Evolutionary conservation across 2,113 vertebrate species (phyloP).

Genomic region (Oxygymnocypris stewartii): DNA sequence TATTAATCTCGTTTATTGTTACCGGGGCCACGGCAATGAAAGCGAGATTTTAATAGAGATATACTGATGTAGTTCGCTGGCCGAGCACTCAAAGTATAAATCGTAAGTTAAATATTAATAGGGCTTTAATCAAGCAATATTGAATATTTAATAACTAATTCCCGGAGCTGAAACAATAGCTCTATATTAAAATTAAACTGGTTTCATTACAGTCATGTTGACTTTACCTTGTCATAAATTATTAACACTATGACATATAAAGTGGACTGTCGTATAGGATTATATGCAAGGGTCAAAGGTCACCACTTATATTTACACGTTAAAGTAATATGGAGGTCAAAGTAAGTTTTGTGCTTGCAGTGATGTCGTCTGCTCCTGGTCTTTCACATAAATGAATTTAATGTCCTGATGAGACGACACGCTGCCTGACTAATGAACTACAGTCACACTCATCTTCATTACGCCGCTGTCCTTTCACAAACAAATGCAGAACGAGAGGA

Average conservation of each 20-base stretch:
- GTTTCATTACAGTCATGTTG: no score
- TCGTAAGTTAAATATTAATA: no score
- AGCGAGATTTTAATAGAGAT: no score
- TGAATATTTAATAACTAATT: no score
- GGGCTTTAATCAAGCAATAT: no score
- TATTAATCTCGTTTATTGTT: no score
- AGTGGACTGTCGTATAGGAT: not conserved
- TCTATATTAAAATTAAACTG: no score
- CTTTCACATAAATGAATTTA: constrained; percentile 49
- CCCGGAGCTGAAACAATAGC: no score
- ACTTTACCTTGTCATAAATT: not conserved
- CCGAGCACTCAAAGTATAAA: no score
- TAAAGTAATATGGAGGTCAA: not conserved
- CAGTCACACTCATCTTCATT: constrained; percentile 58
- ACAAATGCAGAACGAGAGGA: constrained; percentile 57
- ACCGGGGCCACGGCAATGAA: no score
- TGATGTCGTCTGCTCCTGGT: constrained; percentile 50
- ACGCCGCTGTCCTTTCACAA: constrained; percentile 67
- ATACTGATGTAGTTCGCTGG: no score
- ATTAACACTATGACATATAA: not conserved
- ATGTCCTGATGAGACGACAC: constrained; percentile 30
- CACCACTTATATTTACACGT: not conserved
- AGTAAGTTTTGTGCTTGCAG: not conserved
- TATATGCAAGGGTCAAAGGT: not conserved
- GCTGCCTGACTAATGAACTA: constrained; percentile 61